A percentile compares a stretch with the other conserved stretches of the same genome.
Evolutionary conservation across 1,140 invertebrate species (phyloP).

Genomic region (Zaprionus capensis): DNA sequence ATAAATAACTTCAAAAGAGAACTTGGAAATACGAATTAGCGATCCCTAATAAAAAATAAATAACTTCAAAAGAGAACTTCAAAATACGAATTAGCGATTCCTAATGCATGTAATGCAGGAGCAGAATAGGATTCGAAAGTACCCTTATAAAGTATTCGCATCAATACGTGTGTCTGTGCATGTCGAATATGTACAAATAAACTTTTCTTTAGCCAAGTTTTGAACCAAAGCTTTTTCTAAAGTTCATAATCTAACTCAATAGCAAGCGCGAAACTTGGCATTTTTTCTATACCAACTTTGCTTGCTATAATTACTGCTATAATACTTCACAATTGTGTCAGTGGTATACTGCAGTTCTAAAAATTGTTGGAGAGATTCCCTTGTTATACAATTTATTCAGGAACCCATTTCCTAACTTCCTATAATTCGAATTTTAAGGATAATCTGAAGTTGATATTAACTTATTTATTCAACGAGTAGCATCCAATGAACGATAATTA

Average conservation of each 20-base stretch:
- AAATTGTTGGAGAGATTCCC: constrained; percentile 5
- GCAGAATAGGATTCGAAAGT: neutral
- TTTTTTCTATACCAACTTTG: neutral
- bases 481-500: no score
- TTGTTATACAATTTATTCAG: neutral
- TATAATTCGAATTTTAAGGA: neutral
- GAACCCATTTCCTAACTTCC: constrained; percentile 5
- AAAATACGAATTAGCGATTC: no score
- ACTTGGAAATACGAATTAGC: no score
- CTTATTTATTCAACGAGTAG: no score
- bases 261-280: constrained; percentile 23
- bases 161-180: no score
- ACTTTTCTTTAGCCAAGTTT: neutral
- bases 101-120: no score
- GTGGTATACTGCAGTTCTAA: constrained; percentile 7
- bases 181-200: no score
- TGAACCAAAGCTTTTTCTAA: constrained; percentile 11
- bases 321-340: neutral
- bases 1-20: no score
- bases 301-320: neutral
- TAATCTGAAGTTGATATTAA: neutral
- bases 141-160: neutral
- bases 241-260: neutral
- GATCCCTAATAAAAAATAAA: no score
- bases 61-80: no score